Evolutionary conservation across 2,888 invertebrate genomes (phyloP).

Genomic region (Parnassius glacialis): DNA sequence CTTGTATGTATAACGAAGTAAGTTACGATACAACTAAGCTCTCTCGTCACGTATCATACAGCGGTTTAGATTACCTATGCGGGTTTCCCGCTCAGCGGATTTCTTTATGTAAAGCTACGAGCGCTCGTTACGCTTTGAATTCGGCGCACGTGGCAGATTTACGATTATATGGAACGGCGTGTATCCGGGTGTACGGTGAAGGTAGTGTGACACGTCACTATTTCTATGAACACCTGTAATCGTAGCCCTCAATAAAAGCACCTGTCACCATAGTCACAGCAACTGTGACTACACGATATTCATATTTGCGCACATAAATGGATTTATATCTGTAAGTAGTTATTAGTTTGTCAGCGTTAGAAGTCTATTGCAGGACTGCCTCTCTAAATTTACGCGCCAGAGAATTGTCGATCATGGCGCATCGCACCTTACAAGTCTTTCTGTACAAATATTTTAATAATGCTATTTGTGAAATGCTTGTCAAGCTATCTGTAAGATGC

Average conservation of each 20-base stretch:
- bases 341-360: too few relatives aligned
- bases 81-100: constrained; percentile 57
- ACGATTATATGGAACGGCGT: constrained; percentile 57
- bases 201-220: constrained; percentile 8
- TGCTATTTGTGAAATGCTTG: too few relatives aligned
- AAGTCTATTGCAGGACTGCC: too few relatives aligned
- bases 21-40: constrained; percentile 43
- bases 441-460: too few relatives aligned
- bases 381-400: too few relatives aligned
- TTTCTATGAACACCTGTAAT: constrained; percentile 7
- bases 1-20: constrained; percentile 14
- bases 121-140: constrained; percentile 48
- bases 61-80: constrained; percentile 67
- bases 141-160: constrained; percentile 61
- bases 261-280: too few relatives aligned
- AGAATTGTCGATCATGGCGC: too few relatives aligned
- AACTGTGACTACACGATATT: too few relatives aligned
- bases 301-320: too few relatives aligned
- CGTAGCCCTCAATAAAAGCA: background rate
- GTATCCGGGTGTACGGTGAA: constrained; percentile 45
- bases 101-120: constrained; percentile 40
- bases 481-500: too few relatives aligned
- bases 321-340: too few relatives aligned
- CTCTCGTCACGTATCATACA: constrained; percentile 65
- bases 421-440: too few relatives aligned